Evolutionary conservation across 2,113 vertebrate genomes (phyloP).

Genomic region (Procapra przewalskii): DNA sequence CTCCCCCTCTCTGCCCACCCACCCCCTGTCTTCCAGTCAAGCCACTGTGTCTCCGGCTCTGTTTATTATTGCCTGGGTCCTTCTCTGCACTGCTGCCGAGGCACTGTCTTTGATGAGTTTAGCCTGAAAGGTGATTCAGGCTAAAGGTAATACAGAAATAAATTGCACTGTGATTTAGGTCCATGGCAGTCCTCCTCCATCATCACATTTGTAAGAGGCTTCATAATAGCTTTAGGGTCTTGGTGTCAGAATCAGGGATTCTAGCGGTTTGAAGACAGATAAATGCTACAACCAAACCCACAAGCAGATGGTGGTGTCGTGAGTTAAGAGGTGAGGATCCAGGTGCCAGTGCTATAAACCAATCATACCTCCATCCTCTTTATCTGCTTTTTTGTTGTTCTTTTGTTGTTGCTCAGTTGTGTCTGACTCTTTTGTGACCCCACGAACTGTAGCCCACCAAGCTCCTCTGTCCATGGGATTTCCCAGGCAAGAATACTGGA

Average conservation of each 20-base stretch:
- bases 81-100: neutral
- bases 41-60: neutral
- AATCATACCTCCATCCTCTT: slow-evolving; percentile 13
- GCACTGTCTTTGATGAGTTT: slow-evolving; percentile 29
- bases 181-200: slow-evolving; percentile 46
- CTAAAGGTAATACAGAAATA: slow-evolving; percentile 71
- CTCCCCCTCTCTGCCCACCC: neutral
- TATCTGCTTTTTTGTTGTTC: neutral
- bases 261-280: slow-evolving; percentile 8
- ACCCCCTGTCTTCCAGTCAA: neutral
- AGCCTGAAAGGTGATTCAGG: slow-evolving; percentile 55
- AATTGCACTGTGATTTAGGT: slow-evolving; percentile 65
- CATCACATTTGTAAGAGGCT: slow-evolving; percentile 59
- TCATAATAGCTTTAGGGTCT: slow-evolving; percentile 48
- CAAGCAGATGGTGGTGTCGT: slow-evolving; percentile 14
- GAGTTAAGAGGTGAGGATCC: slow-evolving; percentile 13
- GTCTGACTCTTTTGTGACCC: neutral
- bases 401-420: neutral
- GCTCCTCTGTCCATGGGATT: neutral
- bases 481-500: neutral
- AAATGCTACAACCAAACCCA: slow-evolving; percentile 47
- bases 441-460: neutral
- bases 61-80: neutral
- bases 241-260: slow-evolving; percentile 53
- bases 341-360: slow-evolving; percentile 26